Conservation (phyloP, 2,888 invertebrate species). For the Leucophora obtusa region DNA sequence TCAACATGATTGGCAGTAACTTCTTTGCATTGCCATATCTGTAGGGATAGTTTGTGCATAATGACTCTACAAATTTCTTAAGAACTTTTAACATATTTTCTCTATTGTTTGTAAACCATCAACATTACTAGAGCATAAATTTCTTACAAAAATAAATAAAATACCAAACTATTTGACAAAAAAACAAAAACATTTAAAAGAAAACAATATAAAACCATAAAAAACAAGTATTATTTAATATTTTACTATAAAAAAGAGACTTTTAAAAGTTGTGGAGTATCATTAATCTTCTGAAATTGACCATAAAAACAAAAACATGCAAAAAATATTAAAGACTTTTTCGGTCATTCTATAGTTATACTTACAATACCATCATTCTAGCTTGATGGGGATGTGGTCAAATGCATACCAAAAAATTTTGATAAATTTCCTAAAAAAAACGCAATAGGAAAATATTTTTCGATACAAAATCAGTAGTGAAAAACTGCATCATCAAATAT, state of each 20-base stretch:
- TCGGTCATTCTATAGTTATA: conserved; percentile 33
- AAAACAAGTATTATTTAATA: no score
- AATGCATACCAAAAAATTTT: conserved; percentile 39
- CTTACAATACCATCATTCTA: neutral
- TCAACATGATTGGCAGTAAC: no score
- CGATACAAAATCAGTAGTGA: conserved; percentile 6
- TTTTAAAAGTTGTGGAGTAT: conserved; percentile 31
- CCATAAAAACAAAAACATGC: conserved; percentile 53
- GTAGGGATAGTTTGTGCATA: no score
- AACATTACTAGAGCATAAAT: no score
- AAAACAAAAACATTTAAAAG: conserved; percentile 53
- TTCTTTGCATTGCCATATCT: no score
- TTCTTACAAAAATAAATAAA: no score
- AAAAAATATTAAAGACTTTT: conserved; percentile 46
- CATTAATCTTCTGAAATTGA: conserved; percentile 64
- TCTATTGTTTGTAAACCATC: no score
- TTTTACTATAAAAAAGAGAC: no score
- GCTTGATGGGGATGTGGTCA: conserved; percentile 31
- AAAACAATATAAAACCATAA: no score
- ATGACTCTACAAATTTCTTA: no score
- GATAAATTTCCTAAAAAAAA: conserved; percentile 16
- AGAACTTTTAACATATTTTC: no score
- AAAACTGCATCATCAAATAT: conserved; percentile 51
- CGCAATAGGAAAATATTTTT: conserved; percentile 1
- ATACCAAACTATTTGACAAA: no score